phyloP scores from a whole-genome alignment of 1,140 invertebrate genomes.

The Sitophilus oryzae region DNA sequence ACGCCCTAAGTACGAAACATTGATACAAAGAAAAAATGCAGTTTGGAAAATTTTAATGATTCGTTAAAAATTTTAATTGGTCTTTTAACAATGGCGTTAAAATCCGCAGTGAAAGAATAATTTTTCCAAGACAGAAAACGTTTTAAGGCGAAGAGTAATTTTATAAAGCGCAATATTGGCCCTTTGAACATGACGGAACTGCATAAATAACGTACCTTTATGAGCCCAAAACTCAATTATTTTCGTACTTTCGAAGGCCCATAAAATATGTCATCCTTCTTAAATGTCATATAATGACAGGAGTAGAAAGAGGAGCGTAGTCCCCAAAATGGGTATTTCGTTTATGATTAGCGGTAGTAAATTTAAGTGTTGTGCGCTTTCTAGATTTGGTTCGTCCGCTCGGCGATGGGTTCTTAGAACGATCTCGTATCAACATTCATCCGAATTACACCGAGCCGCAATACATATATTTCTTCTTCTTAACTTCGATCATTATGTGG shows the following conservation, averaged over 20 bases:
- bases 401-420: constrained; percentile 16
- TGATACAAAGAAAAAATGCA: no score
- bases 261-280: constrained; percentile 21
- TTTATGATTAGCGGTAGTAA: constrained; percentile 22
- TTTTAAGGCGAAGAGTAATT: no score
- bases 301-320: constrained; percentile 6
- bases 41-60: no score
- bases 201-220: constrained; percentile 7
- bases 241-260: constrained; percentile 4
- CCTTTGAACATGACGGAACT: not conserved
- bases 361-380: constrained; percentile 19
- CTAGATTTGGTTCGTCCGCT: constrained; percentile 6
- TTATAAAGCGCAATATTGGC: no score
- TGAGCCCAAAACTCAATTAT: constrained; percentile 7
- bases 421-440: constrained; percentile 15
- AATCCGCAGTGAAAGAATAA: no score
- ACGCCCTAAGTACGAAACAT: no score
- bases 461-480: constrained; percentile 25
- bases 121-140: no score
- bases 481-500: constrained; percentile 19
- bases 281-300: constrained; percentile 20
- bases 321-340: constrained; percentile 17
- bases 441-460: constrained; percentile 18
- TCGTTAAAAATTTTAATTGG: no score
- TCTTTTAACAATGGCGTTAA: no score